Evolutionary conservation across 2,113 vertebrate species (phyloP).

Genomic region (Saguinus midas): DNA sequence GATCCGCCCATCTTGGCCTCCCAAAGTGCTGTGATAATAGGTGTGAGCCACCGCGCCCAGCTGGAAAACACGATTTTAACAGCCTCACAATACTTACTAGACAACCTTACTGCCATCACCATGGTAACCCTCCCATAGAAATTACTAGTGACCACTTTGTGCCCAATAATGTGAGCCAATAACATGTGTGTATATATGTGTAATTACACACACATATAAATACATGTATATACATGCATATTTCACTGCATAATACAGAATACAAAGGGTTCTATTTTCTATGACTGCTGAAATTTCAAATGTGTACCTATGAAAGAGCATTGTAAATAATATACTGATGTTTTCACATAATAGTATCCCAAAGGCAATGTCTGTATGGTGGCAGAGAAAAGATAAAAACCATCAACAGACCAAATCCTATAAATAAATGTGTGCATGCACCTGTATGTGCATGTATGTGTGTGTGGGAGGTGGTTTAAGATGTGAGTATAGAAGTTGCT

Average conservation of each 20-base stretch:
- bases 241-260: not conserved
- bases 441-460: too few relatives aligned
- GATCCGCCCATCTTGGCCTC: too few relatives aligned
- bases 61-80: not conserved
- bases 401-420: not conserved
- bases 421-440: not conserved
- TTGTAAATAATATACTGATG: not conserved
- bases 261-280: not conserved
- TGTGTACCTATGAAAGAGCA: not conserved
- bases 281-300: not conserved
- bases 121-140: not conserved
- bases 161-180: not conserved
- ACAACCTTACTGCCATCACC: not conserved
- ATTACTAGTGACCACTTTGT: not conserved
- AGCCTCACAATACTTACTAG: not conserved
- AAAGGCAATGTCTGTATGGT: not conserved
- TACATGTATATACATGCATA: not conserved
- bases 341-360: not conserved
- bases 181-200: not conserved
- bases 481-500: not conserved
- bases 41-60: too few relatives aligned
- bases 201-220: not conserved
- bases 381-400: not conserved
- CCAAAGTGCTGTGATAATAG: too few relatives aligned
- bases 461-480: not conserved